Percentiles rank a stretch among this genome's conserved stretches.
Evolutionary conservation across 2,888 invertebrate genomes (phyloP).

Genomic region (Chaetogeoica ovagalla): DNA sequence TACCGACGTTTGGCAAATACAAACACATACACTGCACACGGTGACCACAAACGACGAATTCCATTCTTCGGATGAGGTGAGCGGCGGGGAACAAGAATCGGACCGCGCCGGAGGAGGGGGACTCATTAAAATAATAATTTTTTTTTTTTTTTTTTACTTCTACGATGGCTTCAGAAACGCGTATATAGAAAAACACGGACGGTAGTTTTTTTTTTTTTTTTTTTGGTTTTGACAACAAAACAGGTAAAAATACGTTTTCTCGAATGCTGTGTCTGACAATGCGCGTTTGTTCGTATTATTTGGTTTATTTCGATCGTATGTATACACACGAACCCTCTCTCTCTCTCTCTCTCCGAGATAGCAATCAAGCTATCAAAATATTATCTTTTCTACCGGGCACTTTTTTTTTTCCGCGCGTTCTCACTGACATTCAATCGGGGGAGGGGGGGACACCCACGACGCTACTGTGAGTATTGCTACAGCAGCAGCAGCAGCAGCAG

Average conservation of each 20-base stretch:
- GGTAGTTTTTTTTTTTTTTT: no score
- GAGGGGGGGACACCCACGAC: background rate
- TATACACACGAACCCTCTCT: constrained; percentile 38
- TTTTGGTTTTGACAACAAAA: constrained; percentile 47
- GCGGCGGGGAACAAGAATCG: background rate
- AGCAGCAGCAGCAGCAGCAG: no score
- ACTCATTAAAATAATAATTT: constrained; percentile 33
- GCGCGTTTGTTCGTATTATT: constrained; percentile 43
- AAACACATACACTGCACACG: background rate
- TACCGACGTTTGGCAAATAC: constrained; percentile 49
- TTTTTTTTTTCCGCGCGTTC: constrained; percentile 1
- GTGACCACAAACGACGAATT: constrained; percentile 33
- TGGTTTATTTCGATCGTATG: constrained; percentile 44
- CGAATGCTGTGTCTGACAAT: constrained; percentile 27
- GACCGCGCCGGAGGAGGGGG: background rate
- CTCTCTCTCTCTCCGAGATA: constrained; percentile 39
- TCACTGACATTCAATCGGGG: background rate
- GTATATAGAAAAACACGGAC: constrained; percentile 41
- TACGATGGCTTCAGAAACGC: constrained; percentile 26
- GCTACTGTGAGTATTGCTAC: no score
- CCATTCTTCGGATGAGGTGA: background rate
- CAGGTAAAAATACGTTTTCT: constrained; percentile 46
- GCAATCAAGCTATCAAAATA: constrained; percentile 53
- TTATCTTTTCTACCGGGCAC: constrained; percentile 49
- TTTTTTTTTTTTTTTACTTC: constrained; percentile 1